Evolutionary conservation across 2,113 vertebrate species (phyloP), one percentile per base, ranked within the genome.

Genomic region (Microcebus tavaratra): DNA sequence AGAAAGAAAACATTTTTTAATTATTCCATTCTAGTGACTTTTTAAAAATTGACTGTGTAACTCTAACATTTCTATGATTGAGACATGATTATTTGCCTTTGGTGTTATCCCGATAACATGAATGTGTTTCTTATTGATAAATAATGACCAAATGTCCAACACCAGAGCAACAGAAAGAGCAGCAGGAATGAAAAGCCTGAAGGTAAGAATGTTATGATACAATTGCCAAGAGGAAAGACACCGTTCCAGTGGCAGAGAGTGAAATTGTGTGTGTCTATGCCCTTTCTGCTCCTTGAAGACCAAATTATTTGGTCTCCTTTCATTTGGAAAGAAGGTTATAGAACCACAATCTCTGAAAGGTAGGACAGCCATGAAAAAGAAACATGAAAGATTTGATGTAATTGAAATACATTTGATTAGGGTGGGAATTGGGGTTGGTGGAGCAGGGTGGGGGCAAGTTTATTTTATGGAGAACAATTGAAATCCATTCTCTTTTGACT

Each of bases 61-160:
- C 80, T 53, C 97, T 98, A 96, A 95, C 76, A 81, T 94, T 96
- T 92, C 90, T 96, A 88, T 96, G 73, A 98, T 92, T 96, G 96
- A 45, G 75, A 95, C 57, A 90, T 76, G 27, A 88, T 95, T 92
- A 67, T 81, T 89, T 97, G 61, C 75, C 65, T 97, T 95, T 95
- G 45, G 70, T 97, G 29, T 90, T 95, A 95, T 78, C 87, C 75
- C 92, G 87, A 95, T 98, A 97, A 96, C 70, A 96, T 96, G 83
- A 97, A 97, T 97, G 76, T 97, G 87, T 95, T 98, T 97, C 96
- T 93, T 91, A 85, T 95, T 97, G 89, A 94, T 57, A 93, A 98
- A 98, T 88, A 97, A 96, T 90, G 73, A 94, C 21, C 82, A 97
- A 97, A 86, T 95, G 81, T 84, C 84, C 89, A 97, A 97, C 55